Evolutionary conservation across 2,888 invertebrate genomes (phyloP), one percentile per base, ranked within the genome.

Genomic region (Rambutsinella grinnellia): DNA sequence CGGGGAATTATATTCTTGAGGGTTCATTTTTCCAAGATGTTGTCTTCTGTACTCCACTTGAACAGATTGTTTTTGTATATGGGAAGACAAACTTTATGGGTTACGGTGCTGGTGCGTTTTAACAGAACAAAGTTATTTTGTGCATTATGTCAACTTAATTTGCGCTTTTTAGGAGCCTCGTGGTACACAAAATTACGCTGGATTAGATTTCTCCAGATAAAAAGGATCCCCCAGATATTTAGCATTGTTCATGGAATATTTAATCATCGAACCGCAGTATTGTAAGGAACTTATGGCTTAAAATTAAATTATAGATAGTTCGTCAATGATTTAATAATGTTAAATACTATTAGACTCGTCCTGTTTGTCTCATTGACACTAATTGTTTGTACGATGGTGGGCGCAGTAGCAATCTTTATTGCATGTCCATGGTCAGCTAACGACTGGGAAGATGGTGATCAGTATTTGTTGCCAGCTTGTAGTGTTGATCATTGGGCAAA

Each of bases 281-380:
- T 83, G 82, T 82, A 77, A 74, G 76, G 13, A 6, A 5, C 36
- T n/a, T n/a, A n/a, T n/a, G n/a, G n/a, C n/a, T n/a, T n/a, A n/a
- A n/a, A n/a, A n/a, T n/a, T n/a, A n/a, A n/a, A n/a, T n/a, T n/a
- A n/a, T n/a, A n/a, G n/a, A n/a, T n/a, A n/a, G n/a, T n/a, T n/a
- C n/a, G 36, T 36, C 5, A 36, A 36, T 36, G 5, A 36, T 36
- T 36, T 36, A 36, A 36, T 36, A 13, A 8, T 21, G 3, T 17
- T 61, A 17, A n/a, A 19, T 26, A 19, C n/a, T n/a, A 21, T 2
- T 36, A 80, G 80, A 24, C 49, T 80, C 17, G 8, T 62, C 13
- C 67, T 80, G 2, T 81, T 78, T 56, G 78, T 78, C 8, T 19
- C 63, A 0, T 62, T 72, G 10, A 77, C 81, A 3, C 10, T 78